Percentiles rank a stretch among this genome's conserved stretches.
Conservation (phyloP, 2,797 vertebrate genomes). For the Mus spretus region DNA sequence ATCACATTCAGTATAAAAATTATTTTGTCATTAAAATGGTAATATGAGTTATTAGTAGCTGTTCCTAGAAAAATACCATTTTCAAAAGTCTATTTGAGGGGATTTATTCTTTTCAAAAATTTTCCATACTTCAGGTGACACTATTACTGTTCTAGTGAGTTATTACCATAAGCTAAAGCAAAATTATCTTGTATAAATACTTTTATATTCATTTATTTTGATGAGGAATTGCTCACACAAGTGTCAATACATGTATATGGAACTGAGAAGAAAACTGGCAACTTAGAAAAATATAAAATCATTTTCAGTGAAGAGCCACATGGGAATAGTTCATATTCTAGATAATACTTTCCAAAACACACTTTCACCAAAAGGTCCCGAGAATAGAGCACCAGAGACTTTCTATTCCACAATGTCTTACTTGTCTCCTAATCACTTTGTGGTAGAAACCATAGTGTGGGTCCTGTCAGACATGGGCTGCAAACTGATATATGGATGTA, state of each 20-base stretch:
- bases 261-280: not conserved
- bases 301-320: not conserved
- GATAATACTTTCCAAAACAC: not conserved
- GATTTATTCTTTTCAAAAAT: not conserved
- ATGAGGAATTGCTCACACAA: not conserved
- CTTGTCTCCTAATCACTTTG: slow-evolving; percentile 37
- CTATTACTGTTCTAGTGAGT: accelerated
- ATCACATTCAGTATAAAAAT: not conserved
- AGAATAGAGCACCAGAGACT: not conserved
- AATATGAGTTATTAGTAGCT: not conserved
- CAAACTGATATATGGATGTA: slow-evolving; percentile 40
- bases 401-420: slow-evolving; percentile 2
- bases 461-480: not conserved
- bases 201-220: not conserved
- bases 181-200: not conserved
- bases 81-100: not conserved
- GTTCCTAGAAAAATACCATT: not conserved
- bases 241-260: not conserved
- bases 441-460: not conserved
- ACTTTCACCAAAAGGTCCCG: slow-evolving; percentile 31
- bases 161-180: not conserved
- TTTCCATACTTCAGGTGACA: not conserved
- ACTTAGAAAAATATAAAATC: not conserved
- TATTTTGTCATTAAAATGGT: not conserved
- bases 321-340: slow-evolving; percentile 27